phyloP scores from a whole-genome alignment of 2,113 vertebrate species.

The Tursiops truncatus region DNA sequence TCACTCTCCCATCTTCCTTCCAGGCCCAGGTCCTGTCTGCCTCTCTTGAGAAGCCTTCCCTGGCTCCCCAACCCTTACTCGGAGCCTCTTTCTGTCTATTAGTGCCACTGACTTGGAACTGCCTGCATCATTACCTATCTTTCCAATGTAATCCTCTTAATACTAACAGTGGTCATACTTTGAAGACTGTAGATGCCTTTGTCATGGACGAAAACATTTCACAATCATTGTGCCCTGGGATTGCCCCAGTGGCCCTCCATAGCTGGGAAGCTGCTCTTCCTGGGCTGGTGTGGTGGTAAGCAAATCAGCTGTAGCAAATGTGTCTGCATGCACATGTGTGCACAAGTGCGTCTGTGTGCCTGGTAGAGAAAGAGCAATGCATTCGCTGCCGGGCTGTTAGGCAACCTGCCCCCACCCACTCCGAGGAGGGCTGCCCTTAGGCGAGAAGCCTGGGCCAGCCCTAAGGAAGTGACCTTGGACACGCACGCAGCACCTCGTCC shows the following conservation, averaged over 20 bases:
- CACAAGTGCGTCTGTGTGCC: not conserved
- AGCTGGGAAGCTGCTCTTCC: not conserved
- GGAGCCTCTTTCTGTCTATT: not conserved
- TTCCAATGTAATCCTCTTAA: not conserved
- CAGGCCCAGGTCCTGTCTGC: not conserved
- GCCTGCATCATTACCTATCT: not conserved
- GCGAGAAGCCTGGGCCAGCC: not conserved
- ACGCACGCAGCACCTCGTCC: too few species aligned
- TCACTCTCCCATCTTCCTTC: not conserved
- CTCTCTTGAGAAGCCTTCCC: not conserved
- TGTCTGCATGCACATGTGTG: not conserved
- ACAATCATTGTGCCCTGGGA: not conserved
- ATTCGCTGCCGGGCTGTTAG: too few species aligned
- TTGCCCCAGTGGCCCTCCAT: not conserved
- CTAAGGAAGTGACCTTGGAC: not conserved
- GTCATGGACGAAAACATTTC: not conserved
- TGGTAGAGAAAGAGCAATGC: not conserved
- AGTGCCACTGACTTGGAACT: not conserved
- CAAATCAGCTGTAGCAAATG: not conserved
- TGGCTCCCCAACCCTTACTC: not conserved
- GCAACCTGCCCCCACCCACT: not conserved
- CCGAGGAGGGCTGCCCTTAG: not conserved
- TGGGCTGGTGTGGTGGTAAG: not conserved
- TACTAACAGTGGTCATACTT: not conserved
- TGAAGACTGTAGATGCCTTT: not conserved